These are phyloP conservation scores for Syrrhaptes paradoxus DNA, from an alignment of 2,113 vertebrate genomes.

Conservation along the genomic window DNA sequence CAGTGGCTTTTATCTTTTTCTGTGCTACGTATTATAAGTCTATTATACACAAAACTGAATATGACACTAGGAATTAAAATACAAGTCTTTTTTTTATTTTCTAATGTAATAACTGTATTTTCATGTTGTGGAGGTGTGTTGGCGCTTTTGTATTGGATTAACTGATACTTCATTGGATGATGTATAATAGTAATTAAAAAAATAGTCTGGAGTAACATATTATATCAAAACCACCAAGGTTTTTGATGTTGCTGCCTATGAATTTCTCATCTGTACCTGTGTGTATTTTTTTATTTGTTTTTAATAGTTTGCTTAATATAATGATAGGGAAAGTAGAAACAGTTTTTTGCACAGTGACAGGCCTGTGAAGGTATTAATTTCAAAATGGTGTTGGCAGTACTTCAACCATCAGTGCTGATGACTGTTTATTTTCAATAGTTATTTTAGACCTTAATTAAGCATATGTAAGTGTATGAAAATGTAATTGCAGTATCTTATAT, in stretches of 20 bases:
- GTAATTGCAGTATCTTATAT: background rate
- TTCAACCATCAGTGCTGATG: background rate
- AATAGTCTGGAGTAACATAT: background rate
- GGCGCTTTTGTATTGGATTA: background rate
- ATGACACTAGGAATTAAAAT: background rate
- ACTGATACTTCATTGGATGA: background rate
- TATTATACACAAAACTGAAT: background rate
- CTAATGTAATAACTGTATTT: background rate
- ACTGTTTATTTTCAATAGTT: background rate
- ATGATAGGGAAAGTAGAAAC: background rate
- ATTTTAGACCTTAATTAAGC: background rate
- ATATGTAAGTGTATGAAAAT: background rate
- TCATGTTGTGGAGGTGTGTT: background rate
- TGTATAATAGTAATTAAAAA: background rate
- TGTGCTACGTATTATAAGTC: background rate
- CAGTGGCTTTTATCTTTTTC: background rate
- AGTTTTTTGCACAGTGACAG: background rate
- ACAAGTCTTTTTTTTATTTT: background rate
- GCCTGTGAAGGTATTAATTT: background rate
- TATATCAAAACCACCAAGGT: background rate
- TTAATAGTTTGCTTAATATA: background rate
- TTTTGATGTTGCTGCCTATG: background rate
- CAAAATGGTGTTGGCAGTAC: background rate
- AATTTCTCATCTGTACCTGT: background rate
- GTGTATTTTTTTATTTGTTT: background rate